Percentiles rank a stretch among this genome's conserved stretches.
phyloP scores from a whole-genome alignment of 2,797 vertebrate species.

The Gallinago stenura region DNA sequence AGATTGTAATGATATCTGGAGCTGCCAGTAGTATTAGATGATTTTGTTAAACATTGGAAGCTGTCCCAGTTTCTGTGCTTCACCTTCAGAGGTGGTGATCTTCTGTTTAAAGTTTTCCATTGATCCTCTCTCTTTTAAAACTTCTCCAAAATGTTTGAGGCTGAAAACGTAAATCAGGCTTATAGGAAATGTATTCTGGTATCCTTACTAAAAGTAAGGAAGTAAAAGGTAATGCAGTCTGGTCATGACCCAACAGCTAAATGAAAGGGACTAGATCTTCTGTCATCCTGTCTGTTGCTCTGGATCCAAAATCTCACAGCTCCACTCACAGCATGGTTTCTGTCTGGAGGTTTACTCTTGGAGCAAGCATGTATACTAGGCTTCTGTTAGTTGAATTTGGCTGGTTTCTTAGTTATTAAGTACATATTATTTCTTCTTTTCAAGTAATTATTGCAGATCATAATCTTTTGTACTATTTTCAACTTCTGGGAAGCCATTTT shows the following conservation, averaged over 20 bases:
- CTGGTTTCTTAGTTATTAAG: neutral
- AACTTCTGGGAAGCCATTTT: neutral
- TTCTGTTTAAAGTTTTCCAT: conserved; percentile 67
- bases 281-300: neutral
- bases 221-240: conserved; percentile 30
- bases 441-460: neutral
- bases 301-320: neutral
- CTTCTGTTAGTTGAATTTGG: neutral
- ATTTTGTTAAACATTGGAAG: conserved; percentile 77
- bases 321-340: neutral
- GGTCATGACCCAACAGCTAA: conserved; percentile 11
- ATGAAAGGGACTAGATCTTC: conserved; percentile 14
- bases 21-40: conserved; percentile 64
- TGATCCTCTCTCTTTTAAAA: conserved; percentile 71
- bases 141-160: conserved; percentile 60
- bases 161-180: conserved; percentile 51
- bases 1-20: conserved; percentile 71
- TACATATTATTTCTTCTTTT: neutral
- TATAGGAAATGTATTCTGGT: conserved; percentile 37
- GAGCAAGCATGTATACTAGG: neutral
- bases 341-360: neutral
- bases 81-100: conserved; percentile 76
- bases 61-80: conserved; percentile 76
- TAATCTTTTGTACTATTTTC: neutral
- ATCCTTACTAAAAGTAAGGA: neutral